Conservation (phyloP, 2,797 vertebrate species). For the Pangasius macronema region DNA sequence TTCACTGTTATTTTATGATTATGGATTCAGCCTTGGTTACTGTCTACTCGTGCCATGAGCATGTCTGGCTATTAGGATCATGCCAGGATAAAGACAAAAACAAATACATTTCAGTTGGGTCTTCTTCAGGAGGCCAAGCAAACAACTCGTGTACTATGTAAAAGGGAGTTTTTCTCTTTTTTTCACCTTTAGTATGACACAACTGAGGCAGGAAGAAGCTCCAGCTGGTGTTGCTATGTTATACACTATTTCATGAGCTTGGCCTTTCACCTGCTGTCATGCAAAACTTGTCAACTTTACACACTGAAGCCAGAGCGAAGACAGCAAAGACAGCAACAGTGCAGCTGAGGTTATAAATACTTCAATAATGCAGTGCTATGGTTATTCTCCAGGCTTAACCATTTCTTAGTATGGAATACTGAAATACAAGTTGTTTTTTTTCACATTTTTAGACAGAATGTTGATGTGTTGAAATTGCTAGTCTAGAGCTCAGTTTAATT, state of each 20-base stretch:
- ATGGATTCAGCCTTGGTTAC: neutral
- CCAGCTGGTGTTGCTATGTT: constrained; percentile 55
- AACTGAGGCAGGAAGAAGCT: constrained; percentile 26
- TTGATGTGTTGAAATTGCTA: constrained; percentile 12
- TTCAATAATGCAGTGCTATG: constrained; percentile 14
- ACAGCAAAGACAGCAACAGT: constrained; percentile 24
- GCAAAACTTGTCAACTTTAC: constrained; percentile 47
- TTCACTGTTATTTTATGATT: neutral
- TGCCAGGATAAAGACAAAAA: neutral
- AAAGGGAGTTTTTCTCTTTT: neutral
- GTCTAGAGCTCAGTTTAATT: neutral
- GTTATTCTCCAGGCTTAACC: neutral
- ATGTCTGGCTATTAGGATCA: neutral
- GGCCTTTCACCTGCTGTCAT: constrained; percentile 47
- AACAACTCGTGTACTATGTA: constrained; percentile 33
- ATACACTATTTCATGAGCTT: constrained; percentile 41
- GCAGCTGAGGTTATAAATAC: constrained; percentile 36
- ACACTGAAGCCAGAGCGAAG: constrained; percentile 25
- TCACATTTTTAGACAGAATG: neutral
- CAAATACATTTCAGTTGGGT: constrained; percentile 13
- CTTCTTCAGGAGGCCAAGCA: constrained; percentile 20
- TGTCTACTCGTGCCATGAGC: neutral
- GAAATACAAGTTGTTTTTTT: neutral
- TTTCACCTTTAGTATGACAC: constrained; percentile 33
- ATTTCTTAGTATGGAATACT: constrained; percentile 14